Conservation (phyloP, 2,888 invertebrate genomes). For the Phytoseiulus persimilis region DNA sequence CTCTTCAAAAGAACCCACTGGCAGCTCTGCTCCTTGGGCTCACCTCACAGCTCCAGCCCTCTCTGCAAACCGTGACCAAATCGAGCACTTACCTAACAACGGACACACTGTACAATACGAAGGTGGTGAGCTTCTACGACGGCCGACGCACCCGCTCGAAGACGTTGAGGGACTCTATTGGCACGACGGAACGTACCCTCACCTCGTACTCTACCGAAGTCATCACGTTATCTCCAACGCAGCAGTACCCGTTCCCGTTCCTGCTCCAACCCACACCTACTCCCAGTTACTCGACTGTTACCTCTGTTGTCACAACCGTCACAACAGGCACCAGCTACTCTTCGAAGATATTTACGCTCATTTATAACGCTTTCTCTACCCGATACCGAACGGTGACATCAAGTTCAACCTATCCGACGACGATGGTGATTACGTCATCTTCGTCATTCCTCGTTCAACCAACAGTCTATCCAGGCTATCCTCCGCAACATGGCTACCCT, state of each 20-base stretch:
- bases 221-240: slow-evolving; percentile 40
- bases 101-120: slow-evolving; percentile 46
- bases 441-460: slow-evolving; percentile 25
- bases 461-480: slow-evolving; percentile 6
- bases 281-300: slow-evolving; percentile 44
- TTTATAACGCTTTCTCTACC: slow-evolving; percentile 46
- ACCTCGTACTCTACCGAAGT: slow-evolving; percentile 45
- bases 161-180: slow-evolving; percentile 45
- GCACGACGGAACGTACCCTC: slow-evolving; percentile 44
- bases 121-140: slow-evolving; percentile 46
- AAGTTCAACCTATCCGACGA: slow-evolving; percentile 45
- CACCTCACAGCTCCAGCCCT: slow-evolving; percentile 40
- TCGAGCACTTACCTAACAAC: slow-evolving; percentile 45
- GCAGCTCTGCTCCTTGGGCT: slow-evolving; percentile 46
- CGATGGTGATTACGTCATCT: slow-evolving; percentile 42
- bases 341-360: slow-evolving; percentile 46
- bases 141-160: slow-evolving; percentile 46
- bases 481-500: neutral
- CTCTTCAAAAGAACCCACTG: slow-evolving; percentile 46
- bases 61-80: slow-evolving; percentile 45
- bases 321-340: slow-evolving; percentile 45
- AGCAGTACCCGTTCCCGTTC: slow-evolving; percentile 43
- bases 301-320: slow-evolving; percentile 44
- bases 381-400: slow-evolving; percentile 46
- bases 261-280: slow-evolving; percentile 44